These are phyloP conservation scores for Notodonta dromedarius DNA, from an alignment of 2,888 invertebrate genomes.

Conservation along the genomic window DNA sequence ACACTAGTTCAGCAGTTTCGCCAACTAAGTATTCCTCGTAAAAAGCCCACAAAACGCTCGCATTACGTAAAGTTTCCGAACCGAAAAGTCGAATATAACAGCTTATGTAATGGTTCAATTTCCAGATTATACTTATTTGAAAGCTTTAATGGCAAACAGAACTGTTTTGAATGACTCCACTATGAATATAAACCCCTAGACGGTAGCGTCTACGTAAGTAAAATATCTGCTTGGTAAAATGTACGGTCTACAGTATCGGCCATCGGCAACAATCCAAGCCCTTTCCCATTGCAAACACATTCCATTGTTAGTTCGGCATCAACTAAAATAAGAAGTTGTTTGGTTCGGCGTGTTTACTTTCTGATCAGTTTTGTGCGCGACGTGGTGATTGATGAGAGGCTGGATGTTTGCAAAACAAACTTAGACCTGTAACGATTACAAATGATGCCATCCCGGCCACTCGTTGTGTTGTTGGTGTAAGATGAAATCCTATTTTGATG, in stretches of 20 bases:
- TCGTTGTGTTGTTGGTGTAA: background rate
- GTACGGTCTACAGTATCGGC: too few relatives aligned
- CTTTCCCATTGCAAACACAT: background rate
- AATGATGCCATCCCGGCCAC: slow-evolving; percentile 5
- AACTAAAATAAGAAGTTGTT: slow-evolving; percentile 8
- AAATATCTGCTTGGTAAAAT: too few relatives aligned
- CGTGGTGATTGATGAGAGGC: slow-evolving; percentile 7
- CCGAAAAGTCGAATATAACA: slow-evolving; percentile 2
- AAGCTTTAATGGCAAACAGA: background rate
- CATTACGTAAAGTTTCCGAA: background rate
- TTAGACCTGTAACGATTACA: slow-evolving; percentile 8
- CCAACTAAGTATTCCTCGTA: slow-evolving; percentile 1
- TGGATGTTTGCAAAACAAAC: slow-evolving; percentile 9
- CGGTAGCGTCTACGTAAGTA: too few relatives aligned
- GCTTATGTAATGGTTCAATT: background rate
- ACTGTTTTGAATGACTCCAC: too few relatives aligned
- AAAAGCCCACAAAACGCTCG: slow-evolving; percentile 1
- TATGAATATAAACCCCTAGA: too few relatives aligned
- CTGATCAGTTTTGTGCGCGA: slow-evolving; percentile 7
- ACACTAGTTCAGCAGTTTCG: background rate
- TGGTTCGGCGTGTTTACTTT: slow-evolving; percentile 2
- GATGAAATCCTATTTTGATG: slow-evolving; percentile 3
- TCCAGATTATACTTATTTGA: background rate
- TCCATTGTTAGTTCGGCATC: slow-evolving; percentile 1
- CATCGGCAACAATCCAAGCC: background rate